These are phyloP conservation scores for Pseudomyrmex pallidus DNA, from an alignment of 1,140 invertebrate genomes.

Conservation along the genomic window DNA sequence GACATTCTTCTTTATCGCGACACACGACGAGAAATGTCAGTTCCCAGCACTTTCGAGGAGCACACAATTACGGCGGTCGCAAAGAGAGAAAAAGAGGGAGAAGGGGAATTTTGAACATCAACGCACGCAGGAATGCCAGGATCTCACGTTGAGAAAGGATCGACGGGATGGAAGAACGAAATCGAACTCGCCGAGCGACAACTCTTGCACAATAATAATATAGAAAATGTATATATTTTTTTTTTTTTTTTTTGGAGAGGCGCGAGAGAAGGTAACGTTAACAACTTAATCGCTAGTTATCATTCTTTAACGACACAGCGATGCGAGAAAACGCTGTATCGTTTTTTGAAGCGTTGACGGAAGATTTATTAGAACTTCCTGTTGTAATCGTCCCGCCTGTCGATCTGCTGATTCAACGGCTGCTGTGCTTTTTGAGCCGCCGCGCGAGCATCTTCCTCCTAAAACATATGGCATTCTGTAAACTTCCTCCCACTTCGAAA, in stretches of 20 bases:
- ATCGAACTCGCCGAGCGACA: conserved; percentile 38
- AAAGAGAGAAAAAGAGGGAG: not conserved
- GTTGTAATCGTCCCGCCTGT: conserved; percentile 80
- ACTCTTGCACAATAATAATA: conserved; percentile 44
- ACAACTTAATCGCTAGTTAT: conserved; percentile 64
- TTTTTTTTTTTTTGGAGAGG: conserved; percentile 6
- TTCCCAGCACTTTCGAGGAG: conserved; percentile 11
- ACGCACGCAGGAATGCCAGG: conserved; percentile 13
- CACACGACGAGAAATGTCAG: conserved; percentile 48
- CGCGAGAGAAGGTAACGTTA: conserved; percentile 58
- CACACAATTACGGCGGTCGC: conserved; percentile 5
- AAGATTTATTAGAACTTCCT: conserved; percentile 75
- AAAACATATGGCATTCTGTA: not conserved
- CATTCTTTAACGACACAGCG: conserved; percentile 29
- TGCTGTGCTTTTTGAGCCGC: conserved; percentile 78
- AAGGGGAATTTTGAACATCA: conserved; percentile 14
- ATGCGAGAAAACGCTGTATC: conserved; percentile 19
- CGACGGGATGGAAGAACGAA: not conserved
- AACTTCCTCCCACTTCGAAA: not conserved
- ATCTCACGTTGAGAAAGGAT: conserved; percentile 30
- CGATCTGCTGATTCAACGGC: conserved; percentile 80
- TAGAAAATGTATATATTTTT: conserved; percentile 21
- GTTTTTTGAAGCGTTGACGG: conserved; percentile 6
- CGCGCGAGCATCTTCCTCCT: conserved; percentile 82
- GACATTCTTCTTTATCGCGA: conserved; percentile 41